phyloP scores from a whole-genome alignment of 2,113 vertebrate species.

The Cynopterus brachyotis region DNA sequence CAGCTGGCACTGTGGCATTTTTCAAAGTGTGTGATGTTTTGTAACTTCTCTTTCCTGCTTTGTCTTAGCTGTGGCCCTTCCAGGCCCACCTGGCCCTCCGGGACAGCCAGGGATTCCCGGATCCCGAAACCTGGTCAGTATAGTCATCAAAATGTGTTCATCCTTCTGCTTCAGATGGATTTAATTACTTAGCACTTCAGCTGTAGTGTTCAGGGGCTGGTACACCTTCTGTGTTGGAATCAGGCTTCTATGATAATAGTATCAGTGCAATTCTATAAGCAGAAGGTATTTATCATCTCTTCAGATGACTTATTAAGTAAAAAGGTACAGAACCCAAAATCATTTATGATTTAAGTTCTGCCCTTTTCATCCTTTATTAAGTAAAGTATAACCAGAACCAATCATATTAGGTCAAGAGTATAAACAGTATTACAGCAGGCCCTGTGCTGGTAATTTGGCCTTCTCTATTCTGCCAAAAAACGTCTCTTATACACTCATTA shows the following conservation, averaged over 20 bases:
- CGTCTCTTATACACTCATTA: fast-evolving
- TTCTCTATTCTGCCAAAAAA: not conserved
- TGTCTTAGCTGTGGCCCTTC: constrained; percentile 84
- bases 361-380: not conserved
- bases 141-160: not conserved
- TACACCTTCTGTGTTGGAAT: not conserved
- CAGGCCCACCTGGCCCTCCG: constrained; percentile 92
- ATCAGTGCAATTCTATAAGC: not conserved
- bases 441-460: not conserved
- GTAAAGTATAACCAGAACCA: not conserved
- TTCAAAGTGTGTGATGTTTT: not conserved
- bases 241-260: not conserved
- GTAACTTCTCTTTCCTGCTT: constrained; percentile 59
- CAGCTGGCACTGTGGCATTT: not conserved
- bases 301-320: not conserved
- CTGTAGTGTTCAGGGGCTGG: not conserved
- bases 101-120: constrained; percentile 90
- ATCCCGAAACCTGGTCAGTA: constrained; percentile 87
- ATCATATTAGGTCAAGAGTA: not conserved
- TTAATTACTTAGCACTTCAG: not conserved
- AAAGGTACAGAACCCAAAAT: not conserved
- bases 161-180: not conserved
- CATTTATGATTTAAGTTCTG: not conserved
- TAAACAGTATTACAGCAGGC: not conserved
- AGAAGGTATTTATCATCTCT: not conserved